Evolutionary conservation across 1,140 invertebrate genomes (phyloP).

Genomic region (Araneus ventricosus): DNA sequence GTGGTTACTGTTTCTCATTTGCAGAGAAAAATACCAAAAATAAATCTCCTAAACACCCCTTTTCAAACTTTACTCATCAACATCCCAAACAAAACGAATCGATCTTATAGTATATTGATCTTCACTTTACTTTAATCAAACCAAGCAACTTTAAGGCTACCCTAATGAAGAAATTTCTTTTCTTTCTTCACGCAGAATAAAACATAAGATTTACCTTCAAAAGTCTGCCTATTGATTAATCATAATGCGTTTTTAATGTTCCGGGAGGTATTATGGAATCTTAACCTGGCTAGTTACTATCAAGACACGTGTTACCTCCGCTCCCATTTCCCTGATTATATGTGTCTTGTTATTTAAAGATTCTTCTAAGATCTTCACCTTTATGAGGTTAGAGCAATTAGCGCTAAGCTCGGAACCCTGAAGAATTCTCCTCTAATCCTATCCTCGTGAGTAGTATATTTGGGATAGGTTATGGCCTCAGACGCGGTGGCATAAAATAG

Average conservation of each 20-base stretch:
- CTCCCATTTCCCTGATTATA: not conserved
- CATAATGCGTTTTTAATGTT: constrained; percentile 40
- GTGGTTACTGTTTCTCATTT: too few relatives aligned
- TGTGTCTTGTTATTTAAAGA: not conserved
- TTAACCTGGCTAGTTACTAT: not conserved
- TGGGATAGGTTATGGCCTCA: not conserved
- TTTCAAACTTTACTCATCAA: not conserved
- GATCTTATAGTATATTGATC: not conserved
- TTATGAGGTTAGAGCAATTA: constrained; percentile 23
- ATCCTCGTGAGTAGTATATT: not conserved
- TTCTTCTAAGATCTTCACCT: not conserved
- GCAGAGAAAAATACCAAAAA: not conserved
- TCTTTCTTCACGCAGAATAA: not conserved
- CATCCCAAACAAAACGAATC: not conserved
- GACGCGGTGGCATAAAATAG: not conserved
- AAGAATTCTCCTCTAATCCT: not conserved
- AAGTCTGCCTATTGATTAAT: not conserved
- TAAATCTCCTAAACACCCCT: not conserved
- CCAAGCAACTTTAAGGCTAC: not conserved
- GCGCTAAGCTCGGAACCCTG: not conserved
- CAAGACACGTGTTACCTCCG: not conserved
- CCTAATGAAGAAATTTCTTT: not conserved
- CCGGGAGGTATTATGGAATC: not conserved
- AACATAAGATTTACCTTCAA: not conserved
- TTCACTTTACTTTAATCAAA: not conserved